These are phyloP conservation scores for Salvator merianae DNA, from an alignment of 2,113 vertebrate genomes.

Conservation along the genomic window DNA sequence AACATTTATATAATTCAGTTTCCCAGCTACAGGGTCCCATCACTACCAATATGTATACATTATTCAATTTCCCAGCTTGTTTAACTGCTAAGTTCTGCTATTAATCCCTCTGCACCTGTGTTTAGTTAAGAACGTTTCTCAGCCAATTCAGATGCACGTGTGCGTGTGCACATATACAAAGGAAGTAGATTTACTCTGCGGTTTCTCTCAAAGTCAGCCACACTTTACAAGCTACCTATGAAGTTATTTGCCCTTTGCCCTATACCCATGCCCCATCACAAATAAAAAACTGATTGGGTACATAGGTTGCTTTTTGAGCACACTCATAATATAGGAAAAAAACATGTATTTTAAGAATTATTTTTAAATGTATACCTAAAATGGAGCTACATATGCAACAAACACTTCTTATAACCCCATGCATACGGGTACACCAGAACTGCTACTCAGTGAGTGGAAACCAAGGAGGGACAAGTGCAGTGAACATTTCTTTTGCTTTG, in stretches of 20 bases:
- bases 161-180: neutral
- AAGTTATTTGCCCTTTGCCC: neutral
- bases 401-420: neutral
- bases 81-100: neutral
- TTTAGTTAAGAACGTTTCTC: neutral
- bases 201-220: neutral
- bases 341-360: neutral
- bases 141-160: too few relatives aligned
- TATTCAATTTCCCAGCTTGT: neutral
- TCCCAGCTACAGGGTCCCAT: neutral
- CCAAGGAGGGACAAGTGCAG: neutral
- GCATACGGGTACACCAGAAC: neutral
- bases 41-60: neutral
- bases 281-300: neutral
- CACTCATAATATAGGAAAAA: neutral
- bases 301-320: neutral
- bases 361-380: too few relatives aligned
- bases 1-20: neutral
- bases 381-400: neutral
- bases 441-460: too few relatives aligned
- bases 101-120: neutral
- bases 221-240: neutral
- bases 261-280: neutral
- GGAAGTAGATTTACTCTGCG: neutral
- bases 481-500: neutral